phyloP scores from a whole-genome alignment of 2,888 invertebrate species.

The Iselma pallidipennis region DNA sequence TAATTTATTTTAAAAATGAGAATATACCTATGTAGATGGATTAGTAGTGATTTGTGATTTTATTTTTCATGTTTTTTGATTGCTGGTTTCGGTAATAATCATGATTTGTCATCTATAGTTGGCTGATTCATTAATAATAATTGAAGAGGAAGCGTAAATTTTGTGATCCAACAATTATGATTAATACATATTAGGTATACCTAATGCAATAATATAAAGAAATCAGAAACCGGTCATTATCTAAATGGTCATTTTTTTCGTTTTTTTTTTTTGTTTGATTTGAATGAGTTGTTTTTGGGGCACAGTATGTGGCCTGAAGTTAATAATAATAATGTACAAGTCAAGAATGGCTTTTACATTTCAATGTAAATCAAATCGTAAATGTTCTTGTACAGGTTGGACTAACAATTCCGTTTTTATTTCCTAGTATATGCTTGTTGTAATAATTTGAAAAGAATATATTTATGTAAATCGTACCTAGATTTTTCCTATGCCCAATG shows the following conservation, averaged over 20 bases:
- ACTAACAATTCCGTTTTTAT: no score
- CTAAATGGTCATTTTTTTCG: conserved; percentile 42
- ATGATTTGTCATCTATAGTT: not conserved
- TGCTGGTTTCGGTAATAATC: no score
- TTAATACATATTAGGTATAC: conserved; percentile 35
- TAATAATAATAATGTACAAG: conserved; percentile 12
- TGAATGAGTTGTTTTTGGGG: conserved; percentile 40
- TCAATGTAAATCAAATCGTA: conserved; percentile 15
- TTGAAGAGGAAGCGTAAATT: conserved; percentile 12
- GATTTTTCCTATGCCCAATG: no score
- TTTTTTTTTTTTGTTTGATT: no score
- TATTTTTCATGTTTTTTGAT: no score
- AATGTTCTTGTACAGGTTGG: no score
- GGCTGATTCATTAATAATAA: not conserved
- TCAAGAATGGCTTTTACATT: conserved; percentile 8
- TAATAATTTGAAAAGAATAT: no score
- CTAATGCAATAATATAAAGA: not conserved
- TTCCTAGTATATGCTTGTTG: no score
- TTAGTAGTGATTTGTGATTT: no score
- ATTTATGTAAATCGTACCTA: conserved; percentile 8
- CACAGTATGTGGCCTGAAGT: conserved; percentile 38
- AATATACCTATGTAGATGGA: no score
- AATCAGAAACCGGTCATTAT: conserved; percentile 39
- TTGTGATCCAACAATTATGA: conserved; percentile 16
- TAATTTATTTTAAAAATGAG: no score